Base-by-base conservation (phyloP, 2,797 vertebrate genomes). In the Enteromius viviparus region DNA sequence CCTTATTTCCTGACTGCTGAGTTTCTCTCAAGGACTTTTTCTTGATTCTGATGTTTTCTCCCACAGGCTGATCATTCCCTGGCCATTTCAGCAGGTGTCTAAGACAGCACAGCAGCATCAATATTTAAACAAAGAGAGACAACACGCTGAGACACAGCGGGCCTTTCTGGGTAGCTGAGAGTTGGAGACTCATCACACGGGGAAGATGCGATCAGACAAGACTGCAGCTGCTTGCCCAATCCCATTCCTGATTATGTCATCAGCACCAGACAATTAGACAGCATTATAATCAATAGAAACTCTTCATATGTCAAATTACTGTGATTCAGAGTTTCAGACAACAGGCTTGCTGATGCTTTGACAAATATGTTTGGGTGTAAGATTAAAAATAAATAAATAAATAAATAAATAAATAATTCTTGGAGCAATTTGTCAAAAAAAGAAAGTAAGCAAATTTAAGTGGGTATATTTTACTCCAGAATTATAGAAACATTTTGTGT, bases 101-200 rank as follows among this genome's bases (percentile, higher is more conserved):
- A 60, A 80, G 51, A 60, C 78, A 47, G 17, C 80, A 75, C 70
- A 51, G 49, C 47, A 17, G 42, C 60, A 82, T 89, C 85, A 87
- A 86, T 85, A 85, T 85, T 89, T 86, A 78, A 86, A 85, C 80
- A 87, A 76, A 86, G 78, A 53, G 58, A 58, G 29, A 76, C 37
- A 76, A 51, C 77, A 82, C 19, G 53, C 84, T 69, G 84, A 64
- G 47, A 68, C 49, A 5, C 79, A 58, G 77, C 77, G 68, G 42
- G 40, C 32, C 45, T 65, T 75, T 76, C 62, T 66, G 75, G 34
- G 68, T 51, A 76, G 49, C 51, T 40, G 64, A 78, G 58, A 32
- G 69, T 40, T 78, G 65, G 76, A 78, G 42, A 62, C 23, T 70
- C 81, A 71, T 76, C 70, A 66, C 62, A 75, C 21, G 19, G 23